Conservation (phyloP, 2,888 invertebrate genomes). For the Leptothorax acervorum region DNA sequence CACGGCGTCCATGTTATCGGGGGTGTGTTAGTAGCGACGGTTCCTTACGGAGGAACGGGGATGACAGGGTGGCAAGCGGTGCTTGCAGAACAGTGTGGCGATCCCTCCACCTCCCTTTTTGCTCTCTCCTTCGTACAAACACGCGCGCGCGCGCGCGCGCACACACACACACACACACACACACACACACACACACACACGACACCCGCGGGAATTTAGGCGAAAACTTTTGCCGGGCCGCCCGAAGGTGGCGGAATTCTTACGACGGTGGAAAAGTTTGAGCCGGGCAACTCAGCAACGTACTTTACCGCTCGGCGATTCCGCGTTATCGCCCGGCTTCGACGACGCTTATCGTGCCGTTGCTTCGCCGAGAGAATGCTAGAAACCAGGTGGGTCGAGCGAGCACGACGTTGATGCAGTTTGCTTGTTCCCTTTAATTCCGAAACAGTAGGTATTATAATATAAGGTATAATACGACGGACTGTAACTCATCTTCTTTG, state of each 20-base stretch:
- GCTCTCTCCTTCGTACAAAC: constrained; percentile 18
- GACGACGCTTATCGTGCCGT: constrained; percentile 46
- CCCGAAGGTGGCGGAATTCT: constrained; percentile 69
- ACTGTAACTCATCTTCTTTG: neutral
- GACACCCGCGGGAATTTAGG: constrained; percentile 76
- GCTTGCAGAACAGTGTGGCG: constrained; percentile 25
- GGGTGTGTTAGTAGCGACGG: constrained; percentile 32
- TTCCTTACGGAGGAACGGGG: constrained; percentile 34
- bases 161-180: constrained; percentile 68
- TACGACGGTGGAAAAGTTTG: constrained; percentile 73
- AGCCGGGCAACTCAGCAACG: constrained; percentile 59
- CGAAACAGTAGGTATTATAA: neutral
- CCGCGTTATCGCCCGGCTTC: constrained; percentile 69
- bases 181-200: constrained; percentile 65
- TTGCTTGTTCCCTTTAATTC: neutral
- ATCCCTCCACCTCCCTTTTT: neutral
- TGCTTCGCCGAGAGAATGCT: constrained; percentile 34
- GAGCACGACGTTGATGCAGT: neutral
- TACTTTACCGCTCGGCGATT: constrained; percentile 69
- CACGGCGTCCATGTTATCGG: constrained; percentile 27
- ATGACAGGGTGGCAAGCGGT: constrained; percentile 37
- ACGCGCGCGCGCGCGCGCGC: constrained; percentile 58
- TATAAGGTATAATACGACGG: neutral
- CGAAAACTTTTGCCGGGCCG: constrained; percentile 71
- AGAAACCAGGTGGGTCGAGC: constrained; percentile 23